Percentiles rank a stretch among this genome's conserved stretches.
Evolutionary conservation across 2,888 invertebrate species (phyloP).

Genomic region (Brachynemurus nebulosus): DNA sequence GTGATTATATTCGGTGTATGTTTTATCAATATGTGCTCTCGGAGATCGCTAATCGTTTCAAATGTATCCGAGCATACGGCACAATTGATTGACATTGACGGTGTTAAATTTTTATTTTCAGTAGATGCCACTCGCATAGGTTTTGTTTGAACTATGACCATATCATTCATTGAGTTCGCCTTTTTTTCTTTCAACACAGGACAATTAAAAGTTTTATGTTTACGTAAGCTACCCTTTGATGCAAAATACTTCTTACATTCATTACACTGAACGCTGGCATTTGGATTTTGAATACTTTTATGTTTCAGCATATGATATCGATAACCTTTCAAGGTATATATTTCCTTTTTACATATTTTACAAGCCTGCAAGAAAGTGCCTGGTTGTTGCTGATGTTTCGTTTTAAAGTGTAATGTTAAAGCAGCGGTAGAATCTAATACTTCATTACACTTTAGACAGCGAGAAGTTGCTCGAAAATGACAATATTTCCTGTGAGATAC

Average conservation of each 20-base stretch:
- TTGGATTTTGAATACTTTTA: neutral
- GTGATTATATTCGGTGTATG: neutral
- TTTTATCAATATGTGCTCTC: neutral
- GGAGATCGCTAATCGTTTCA: constrained; percentile 27
- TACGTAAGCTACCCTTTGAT: neutral
- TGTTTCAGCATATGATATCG: neutral
- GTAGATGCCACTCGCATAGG: neutral
- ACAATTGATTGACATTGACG: constrained; percentile 21
- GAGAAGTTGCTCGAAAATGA: neutral
- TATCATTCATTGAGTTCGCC: neutral
- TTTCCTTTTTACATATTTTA: neutral
- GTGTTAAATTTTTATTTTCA: too few relatives aligned
- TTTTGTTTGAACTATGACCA: neutral
- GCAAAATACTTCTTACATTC: neutral
- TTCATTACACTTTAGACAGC: neutral
- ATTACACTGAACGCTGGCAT: too few relatives aligned
- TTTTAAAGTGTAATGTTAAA: neutral
- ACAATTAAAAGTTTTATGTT: neutral
- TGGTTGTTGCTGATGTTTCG: neutral
- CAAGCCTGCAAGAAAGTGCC: too few relatives aligned
- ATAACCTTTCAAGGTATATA: neutral
- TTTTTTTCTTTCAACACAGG: neutral
- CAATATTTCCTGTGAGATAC: neutral
- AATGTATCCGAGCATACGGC: constrained; percentile 32
- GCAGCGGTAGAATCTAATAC: neutral